Base-by-base conservation (phyloP, 2,888 invertebrate genomes). In the Rosalia funebris region DNA sequence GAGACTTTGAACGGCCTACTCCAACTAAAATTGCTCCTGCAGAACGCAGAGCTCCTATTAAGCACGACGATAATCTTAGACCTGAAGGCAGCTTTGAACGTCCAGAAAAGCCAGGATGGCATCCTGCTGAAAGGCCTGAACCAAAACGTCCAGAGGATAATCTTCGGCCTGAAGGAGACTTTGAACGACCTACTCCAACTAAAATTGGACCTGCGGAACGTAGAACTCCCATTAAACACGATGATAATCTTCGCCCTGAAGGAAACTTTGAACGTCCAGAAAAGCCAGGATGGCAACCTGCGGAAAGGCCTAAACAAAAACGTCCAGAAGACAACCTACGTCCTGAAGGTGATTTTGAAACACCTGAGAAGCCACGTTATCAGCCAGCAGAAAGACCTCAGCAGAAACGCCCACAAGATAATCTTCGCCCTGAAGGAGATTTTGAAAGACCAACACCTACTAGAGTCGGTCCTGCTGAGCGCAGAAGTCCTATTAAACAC, bases 341-440 rank as follows among this genome's bases (percentile, higher is more conserved):
- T 71, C 81, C 85, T 14, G 88, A 88, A 74, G 83, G 83, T 2
- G 80, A 71, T 3, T 72, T 71, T 44, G 67, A 70, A 59, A 84
- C 75, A 1, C 83, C 81, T 0, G 77, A 77, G 31, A 74, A 70
- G 60, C 79, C 76, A 10, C 72, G 76, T 50, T 80, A 74, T 75
- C 74, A 67, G 14, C 82, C 84, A 10, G 81, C 80, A 46, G 81
- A 83, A 66, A 75, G 84, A 52, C 83, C 80, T 11, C 77, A 78
- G 32, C 82, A 78, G 20, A 84, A 79, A 60, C 86, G 82, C 64
- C 89, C 86, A 0, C 76, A 83, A 67, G 88, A 88, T 64, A 89
- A 88, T 73, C 78, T 88, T 0, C 81, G 78, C 41, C 85, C 86
- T 0, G 89, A 88, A 73, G 88, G 88, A 0, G 85, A 87, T 0